phyloP scores from a whole-genome alignment of 2,888 invertebrate genomes.

The Isoperla grammatica region DNA sequence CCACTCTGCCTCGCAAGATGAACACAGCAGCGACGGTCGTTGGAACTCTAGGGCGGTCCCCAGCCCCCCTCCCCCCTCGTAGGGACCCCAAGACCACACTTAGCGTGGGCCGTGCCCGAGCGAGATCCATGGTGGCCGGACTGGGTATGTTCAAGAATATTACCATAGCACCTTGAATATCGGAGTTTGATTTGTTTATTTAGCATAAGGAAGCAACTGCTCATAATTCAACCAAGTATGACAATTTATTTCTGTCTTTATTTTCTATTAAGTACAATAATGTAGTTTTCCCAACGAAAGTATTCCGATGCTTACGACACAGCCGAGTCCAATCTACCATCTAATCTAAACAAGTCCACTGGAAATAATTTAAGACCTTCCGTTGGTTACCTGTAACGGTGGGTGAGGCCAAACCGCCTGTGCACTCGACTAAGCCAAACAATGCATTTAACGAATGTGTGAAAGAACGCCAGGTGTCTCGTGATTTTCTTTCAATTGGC shows the following conservation, averaged over 20 bases:
- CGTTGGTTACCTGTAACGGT: too few relatives aligned
- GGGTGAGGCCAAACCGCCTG: too few relatives aligned
- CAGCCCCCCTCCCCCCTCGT: conserved; percentile 88
- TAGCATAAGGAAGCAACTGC: neutral
- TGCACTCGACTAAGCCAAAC: too few relatives aligned
- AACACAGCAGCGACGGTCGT: conserved; percentile 44
- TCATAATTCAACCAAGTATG: neutral
- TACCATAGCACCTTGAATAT: neutral
- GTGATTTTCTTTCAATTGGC: too few relatives aligned
- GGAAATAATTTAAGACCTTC: too few relatives aligned
- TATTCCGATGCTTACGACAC: too few relatives aligned
- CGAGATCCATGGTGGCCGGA: conserved; percentile 90
- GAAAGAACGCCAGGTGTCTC: too few relatives aligned
- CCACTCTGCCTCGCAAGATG: conserved; percentile 77
- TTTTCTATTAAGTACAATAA: neutral
- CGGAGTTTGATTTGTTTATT: neutral
- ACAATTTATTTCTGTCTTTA: neutral
- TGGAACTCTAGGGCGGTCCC: conserved; percentile 50
- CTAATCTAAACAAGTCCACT: too few relatives aligned
- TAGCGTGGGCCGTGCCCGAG: conserved; percentile 86
- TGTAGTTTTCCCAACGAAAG: too few relatives aligned
- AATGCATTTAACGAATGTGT: too few relatives aligned
- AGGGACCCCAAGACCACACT: conserved; percentile 92
- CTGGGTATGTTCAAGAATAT: conserved; percentile 56
- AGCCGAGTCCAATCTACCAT: too few relatives aligned